Percentiles rank a stretch among this genome's conserved stretches.
phyloP scores from a whole-genome alignment of 2,888 invertebrate genomes.

The Tetranychus truncatus region DNA sequence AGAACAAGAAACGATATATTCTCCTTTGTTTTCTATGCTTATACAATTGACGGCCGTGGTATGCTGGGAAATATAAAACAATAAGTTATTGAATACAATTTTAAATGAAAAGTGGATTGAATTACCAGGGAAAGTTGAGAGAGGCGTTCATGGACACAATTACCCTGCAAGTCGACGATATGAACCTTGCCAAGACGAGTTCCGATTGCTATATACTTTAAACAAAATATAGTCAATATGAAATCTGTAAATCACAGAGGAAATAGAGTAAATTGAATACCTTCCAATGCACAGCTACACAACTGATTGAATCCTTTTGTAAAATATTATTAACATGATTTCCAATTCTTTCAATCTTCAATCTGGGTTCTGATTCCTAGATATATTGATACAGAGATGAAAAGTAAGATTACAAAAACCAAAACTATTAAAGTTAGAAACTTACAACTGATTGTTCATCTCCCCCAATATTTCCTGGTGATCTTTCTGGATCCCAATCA shows the following conservation, averaged over 20 bases:
- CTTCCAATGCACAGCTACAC: constrained; percentile 79
- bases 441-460: background rate
- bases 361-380: constrained; percentile 45
- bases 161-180: constrained; percentile 77
- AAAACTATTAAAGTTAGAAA: background rate
- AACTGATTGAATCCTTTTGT: constrained; percentile 67
- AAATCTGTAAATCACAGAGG: constrained; percentile 12
- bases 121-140: background rate
- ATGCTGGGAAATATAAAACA: constrained; percentile 38
- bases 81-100: constrained; percentile 11
- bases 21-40: constrained; percentile 64
- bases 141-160: constrained; percentile 43
- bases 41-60: constrained; percentile 82
- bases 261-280: constrained; percentile 34
- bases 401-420: too few species aligned
- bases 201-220: constrained; percentile 69
- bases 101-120: background rate
- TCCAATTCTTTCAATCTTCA: constrained; percentile 70
- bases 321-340: constrained; percentile 72
- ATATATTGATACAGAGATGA: background rate
- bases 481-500: background rate
- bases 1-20: constrained; percentile 61
- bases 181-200: constrained; percentile 79
- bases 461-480: background rate
- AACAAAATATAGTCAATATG: background rate